Evolutionary conservation across 2,797 vertebrate species (phyloP).

Genomic region (Rallus crepitans): DNA sequence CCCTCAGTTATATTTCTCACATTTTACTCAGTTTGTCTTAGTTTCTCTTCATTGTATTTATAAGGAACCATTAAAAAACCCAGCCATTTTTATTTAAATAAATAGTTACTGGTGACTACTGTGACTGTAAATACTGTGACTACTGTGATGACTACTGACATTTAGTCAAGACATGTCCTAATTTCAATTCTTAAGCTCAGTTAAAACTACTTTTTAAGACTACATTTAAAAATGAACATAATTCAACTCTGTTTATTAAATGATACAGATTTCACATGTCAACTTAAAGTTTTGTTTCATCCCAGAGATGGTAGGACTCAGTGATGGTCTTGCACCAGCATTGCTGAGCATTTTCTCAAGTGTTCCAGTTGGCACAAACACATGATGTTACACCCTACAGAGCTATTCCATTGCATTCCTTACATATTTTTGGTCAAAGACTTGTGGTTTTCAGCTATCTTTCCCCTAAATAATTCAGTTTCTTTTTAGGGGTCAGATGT

Average conservation of each 20-base stretch:
- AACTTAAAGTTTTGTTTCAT: not conserved
- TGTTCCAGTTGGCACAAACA: not conserved
- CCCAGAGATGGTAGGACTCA: not conserved
- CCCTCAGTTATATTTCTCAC: not conserved
- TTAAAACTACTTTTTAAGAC: not conserved
- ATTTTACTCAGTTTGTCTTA: not conserved
- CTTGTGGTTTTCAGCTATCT: not conserved
- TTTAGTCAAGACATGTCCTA: not conserved
- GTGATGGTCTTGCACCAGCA: not conserved
- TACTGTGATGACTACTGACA: not conserved
- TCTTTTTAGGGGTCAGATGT: not conserved
- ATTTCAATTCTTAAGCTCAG: not conserved
- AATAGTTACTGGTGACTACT: not conserved
- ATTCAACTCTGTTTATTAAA: not conserved
- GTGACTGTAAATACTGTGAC: not conserved
- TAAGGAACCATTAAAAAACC: not conserved
- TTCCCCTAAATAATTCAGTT: not conserved
- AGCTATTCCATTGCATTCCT: not conserved
- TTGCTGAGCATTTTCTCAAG: not conserved
- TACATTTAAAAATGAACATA: not conserved
- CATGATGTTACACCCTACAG: not conserved
- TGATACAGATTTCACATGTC: not conserved
- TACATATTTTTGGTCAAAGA: not conserved
- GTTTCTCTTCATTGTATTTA: not conserved
- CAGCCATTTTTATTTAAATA: not conserved